Conservation (phyloP, 2,797 vertebrate genomes). For the Acanthornis magna region DNA sequence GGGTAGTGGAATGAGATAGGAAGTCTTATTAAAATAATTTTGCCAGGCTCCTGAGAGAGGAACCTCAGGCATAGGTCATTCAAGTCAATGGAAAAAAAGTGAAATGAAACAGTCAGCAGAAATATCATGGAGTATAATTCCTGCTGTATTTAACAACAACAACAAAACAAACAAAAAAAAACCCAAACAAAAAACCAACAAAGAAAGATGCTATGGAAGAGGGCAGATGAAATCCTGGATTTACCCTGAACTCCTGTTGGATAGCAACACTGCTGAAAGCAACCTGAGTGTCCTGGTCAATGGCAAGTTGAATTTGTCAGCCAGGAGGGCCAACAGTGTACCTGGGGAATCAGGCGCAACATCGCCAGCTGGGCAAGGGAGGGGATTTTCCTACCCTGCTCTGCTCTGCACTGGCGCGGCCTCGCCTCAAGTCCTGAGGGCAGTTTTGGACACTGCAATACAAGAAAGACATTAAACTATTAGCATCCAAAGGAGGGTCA, state of each 20-base stretch:
- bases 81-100: neutral
- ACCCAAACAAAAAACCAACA: accelerated
- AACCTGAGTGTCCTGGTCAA: neutral
- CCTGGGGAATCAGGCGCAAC: neutral
- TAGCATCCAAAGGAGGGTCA: neutral
- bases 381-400: neutral
- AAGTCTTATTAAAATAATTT: neutral
- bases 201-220: neutral
- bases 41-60: neutral
- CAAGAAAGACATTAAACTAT: neutral
- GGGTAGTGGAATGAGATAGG: accelerated
- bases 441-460: neutral
- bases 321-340: accelerated
- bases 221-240: neutral
- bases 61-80: neutral
- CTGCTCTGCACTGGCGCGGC: neutral
- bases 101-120: neutral
- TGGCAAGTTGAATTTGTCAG: neutral
- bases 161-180: too few species aligned
- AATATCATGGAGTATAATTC: neutral
- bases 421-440: accelerated
- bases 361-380: accelerated
- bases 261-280: neutral
- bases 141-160: neutral
- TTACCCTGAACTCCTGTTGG: neutral